Evolutionary conservation across 2,113 vertebrate species (phyloP), one percentile per base, ranked within the genome.

Genomic region (Macroglossus sobrinus): DNA sequence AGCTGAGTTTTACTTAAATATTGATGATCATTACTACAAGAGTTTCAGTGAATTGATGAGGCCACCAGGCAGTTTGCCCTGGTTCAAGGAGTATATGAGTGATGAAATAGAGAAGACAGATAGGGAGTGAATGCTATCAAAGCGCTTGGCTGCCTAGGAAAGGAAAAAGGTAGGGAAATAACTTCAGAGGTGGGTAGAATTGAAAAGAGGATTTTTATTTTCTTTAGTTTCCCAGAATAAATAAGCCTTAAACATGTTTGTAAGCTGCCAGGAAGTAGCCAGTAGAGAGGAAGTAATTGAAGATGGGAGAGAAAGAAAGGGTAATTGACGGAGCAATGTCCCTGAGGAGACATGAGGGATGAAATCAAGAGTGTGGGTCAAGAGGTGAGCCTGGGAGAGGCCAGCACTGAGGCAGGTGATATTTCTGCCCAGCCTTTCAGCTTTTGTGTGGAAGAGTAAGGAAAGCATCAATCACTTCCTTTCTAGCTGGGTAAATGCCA

Each of bases 391-490:
- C 87, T 26, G 22, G 26, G 59, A 69, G 92, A 96, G 81, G 82
- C 97, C 82, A 84, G 87, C 40, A 7, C n/a, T 43, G 91, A 38
- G 81, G 59, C 69, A 18, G 92, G 72, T 63, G 59, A 21, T 76
- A 72, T 91, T 96, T 96, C 95, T 96, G 57, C 71, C 55, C 87
- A 45, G 79, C 55, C 82, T 45, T 79, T 72, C 30, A 10, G 96
- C 97, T 97, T 96, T 84, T 91, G 71, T 84, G 84, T 12, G n/a
- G 12, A 74, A 94, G 72, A 96, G 66, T 69, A 68, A 95, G 92
- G 75, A 95, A 92, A 97, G 66, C 95, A 97, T 93, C 95, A 92
- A 86, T 96, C 97, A 81, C 63, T 53, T 72, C 30, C 66, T 79
- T 80, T 61, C 89, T 87, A 68, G 78, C 86, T 88, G 84, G 91